These are phyloP conservation scores for Leptothorax acervorum DNA, from an alignment of 2,888 invertebrate genomes.

Conservation along the genomic window DNA sequence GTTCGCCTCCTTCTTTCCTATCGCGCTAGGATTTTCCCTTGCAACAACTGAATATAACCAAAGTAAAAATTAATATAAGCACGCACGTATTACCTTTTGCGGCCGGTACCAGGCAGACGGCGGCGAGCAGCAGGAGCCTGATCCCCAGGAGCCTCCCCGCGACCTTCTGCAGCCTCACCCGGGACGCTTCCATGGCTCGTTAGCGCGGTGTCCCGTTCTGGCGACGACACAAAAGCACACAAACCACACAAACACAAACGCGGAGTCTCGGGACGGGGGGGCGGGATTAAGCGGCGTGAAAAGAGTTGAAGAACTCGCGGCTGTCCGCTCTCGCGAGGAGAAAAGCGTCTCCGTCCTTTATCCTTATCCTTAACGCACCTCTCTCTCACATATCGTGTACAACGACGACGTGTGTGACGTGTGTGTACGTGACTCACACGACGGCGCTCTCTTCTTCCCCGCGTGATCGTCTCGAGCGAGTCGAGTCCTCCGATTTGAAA, in stretches of 20 bases:
- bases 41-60: too few relatives aligned
- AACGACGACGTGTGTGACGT: too few relatives aligned
- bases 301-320: neutral
- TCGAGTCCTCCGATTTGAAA: too few relatives aligned
- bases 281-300: slow-evolving; percentile 6
- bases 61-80: slow-evolving; percentile 6
- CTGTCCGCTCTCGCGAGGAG: too few relatives aligned
- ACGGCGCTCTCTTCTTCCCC: too few relatives aligned
- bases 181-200: slow-evolving; percentile 59
- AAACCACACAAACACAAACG: slow-evolving; percentile 45
- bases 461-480: too few relatives aligned
- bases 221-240: slow-evolving; percentile 36
- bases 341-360: too few relatives aligned
- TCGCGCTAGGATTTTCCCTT: too few relatives aligned
- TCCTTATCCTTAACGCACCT: too few relatives aligned
- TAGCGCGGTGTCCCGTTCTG: slow-evolving; percentile 49
- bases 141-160: slow-evolving; percentile 52
- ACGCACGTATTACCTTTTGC: slow-evolving; percentile 78
- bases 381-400: too few relatives aligned
- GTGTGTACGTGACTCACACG: too few relatives aligned
- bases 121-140: slow-evolving; percentile 69
- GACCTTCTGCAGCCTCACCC: slow-evolving; percentile 10
- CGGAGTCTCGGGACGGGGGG: neutral
- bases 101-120: slow-evolving; percentile 71
- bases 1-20: too few relatives aligned